Conservation (phyloP, 2,888 invertebrate species). For the Acrobasis consociella region DNA sequence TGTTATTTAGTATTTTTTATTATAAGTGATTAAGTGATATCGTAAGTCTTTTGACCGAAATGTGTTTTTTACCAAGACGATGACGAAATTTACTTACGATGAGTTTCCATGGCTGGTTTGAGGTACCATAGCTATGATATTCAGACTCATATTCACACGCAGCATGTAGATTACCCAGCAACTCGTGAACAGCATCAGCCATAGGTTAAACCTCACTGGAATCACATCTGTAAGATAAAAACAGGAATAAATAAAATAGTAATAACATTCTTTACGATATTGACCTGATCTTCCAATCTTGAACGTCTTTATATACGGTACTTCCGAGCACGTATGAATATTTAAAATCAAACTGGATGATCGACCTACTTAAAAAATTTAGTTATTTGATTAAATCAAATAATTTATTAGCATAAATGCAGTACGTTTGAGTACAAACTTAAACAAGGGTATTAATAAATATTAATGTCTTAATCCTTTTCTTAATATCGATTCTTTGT, state of each 20-base stretch:
- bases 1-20: neutral
- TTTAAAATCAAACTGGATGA: too few relatives aligned
- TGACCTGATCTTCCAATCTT: too few relatives aligned
- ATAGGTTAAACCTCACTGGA: constrained; percentile 70
- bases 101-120: constrained; percentile 52
- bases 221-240: constrained; percentile 57
- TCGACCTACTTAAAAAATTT: too few relatives aligned
- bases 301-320: too few relatives aligned
- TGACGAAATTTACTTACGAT: constrained; percentile 46
- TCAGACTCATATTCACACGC: constrained; percentile 89
- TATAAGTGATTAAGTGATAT: neutral
- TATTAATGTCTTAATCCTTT: too few relatives aligned
- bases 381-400: too few relatives aligned
- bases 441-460: too few relatives aligned
- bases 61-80: neutral
- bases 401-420: too few relatives aligned
- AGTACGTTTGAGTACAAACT: too few relatives aligned
- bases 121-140: constrained; percentile 87
- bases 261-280: too few relatives aligned
- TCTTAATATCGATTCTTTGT: too few relatives aligned
- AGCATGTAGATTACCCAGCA: constrained; percentile 89
- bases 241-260: neutral
- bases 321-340: too few relatives aligned
- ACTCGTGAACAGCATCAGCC: constrained; percentile 87
- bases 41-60: neutral